Conservation (phyloP, 2,888 invertebrate species). For the Endotricha flammealis region DNA sequence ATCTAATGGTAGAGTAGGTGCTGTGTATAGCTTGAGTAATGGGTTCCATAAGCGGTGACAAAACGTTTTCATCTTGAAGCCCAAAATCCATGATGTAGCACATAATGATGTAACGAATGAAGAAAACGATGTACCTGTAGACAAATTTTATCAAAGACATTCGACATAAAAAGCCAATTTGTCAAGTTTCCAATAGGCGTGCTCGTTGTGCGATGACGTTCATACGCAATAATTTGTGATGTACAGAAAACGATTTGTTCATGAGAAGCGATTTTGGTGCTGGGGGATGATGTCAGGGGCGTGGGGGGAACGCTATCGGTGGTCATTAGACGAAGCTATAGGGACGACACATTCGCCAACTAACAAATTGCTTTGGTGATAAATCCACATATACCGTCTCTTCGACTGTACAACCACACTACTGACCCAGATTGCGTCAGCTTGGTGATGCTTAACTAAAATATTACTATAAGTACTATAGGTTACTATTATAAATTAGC, state of each 20-base stretch:
- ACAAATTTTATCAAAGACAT: conserved; percentile 20
- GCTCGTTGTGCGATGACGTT: conserved; percentile 42
- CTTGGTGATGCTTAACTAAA: no score
- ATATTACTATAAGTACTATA: no score
- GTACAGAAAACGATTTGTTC: conserved; percentile 57
- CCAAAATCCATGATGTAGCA: conserved; percentile 19
- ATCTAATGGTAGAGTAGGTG: conserved; percentile 68
- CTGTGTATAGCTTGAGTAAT: conserved; percentile 66
- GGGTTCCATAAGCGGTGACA: conserved; percentile 57
- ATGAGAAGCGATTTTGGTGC: conserved; percentile 66
- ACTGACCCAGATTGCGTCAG: no score
- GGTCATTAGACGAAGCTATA: conserved; percentile 65
- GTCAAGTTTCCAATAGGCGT: conserved; percentile 36
- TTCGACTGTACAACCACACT: conserved; percentile 72
- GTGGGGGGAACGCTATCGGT: conserved; percentile 49
- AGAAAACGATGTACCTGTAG: conserved; percentile 25
- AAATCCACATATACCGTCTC: conserved; percentile 47
- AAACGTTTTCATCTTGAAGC: conserved; percentile 37
- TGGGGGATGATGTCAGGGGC: conserved; percentile 46
- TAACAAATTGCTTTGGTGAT: conserved; percentile 66
- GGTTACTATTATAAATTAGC: no score
- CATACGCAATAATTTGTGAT: conserved; percentile 39
- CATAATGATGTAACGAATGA: conserved; percentile 23
- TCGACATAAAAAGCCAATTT: conserved; percentile 39
- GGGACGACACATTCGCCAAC: conserved; percentile 73